Evolutionary conservation across 2,797 vertebrate species (phyloP).

Genomic region (Coranthus polyacanthus): DNA sequence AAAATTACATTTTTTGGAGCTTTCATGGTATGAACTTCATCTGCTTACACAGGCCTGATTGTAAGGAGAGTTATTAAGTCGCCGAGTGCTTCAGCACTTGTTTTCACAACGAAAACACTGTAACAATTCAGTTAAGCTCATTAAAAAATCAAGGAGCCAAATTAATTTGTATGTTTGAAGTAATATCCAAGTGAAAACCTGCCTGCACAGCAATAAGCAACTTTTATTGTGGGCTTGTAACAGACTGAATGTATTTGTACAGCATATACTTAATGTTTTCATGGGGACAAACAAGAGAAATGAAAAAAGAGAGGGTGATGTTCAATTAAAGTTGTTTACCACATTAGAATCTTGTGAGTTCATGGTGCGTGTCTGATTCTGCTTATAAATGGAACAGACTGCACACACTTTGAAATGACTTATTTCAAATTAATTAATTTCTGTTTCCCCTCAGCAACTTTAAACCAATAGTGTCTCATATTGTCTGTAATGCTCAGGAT

Average conservation of each 20-base stretch:
- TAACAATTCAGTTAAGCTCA: constrained; percentile 25
- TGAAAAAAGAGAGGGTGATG: constrained; percentile 27
- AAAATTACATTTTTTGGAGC: constrained; percentile 14
- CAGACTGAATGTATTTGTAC: constrained; percentile 16
- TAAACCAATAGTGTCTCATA: constrained; percentile 10
- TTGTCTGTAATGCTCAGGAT: neutral
- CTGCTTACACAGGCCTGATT: constrained; percentile 32
- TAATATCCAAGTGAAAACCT: constrained; percentile 21
- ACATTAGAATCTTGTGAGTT: constrained; percentile 29
- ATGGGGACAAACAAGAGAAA: constrained; percentile 26
- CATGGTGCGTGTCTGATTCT: constrained; percentile 17
- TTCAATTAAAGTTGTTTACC: constrained; percentile 55
- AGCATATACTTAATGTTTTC: constrained; percentile 25
- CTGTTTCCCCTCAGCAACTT: constrained; percentile 13
- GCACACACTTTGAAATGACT: constrained; percentile 22
- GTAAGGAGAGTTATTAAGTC: constrained; percentile 38
- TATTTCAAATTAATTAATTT: constrained; percentile 36
- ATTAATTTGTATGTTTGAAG: constrained; percentile 43
- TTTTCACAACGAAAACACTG: constrained; percentile 21
- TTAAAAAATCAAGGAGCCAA: constrained; percentile 31
- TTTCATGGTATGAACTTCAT: constrained; percentile 20
- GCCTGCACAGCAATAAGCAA: neutral
- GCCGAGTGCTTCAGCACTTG: constrained; percentile 9
- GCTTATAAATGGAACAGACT: constrained; percentile 29
- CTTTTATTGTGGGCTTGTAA: neutral